These are phyloP conservation scores for Ecliptopera silaceata DNA, from an alignment of 2,888 invertebrate genomes.

Conservation along the genomic window DNA sequence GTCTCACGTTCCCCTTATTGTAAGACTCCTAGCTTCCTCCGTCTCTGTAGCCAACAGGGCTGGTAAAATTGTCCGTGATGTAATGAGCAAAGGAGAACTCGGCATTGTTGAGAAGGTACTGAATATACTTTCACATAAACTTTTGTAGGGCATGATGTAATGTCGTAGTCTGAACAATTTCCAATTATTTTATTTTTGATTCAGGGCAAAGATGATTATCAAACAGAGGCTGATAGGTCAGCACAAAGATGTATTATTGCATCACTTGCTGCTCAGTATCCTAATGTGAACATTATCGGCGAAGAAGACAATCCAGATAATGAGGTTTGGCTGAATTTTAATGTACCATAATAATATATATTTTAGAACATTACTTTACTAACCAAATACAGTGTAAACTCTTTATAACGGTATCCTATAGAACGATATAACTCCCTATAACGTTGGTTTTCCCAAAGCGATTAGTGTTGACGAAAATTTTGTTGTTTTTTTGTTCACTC, in stretches of 20 bases:
- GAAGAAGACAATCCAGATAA: constrained; percentile 91
- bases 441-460: too few relatives aligned
- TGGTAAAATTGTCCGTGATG: constrained; percentile 94
- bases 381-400: too few relatives aligned
- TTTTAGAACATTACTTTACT: too few relatives aligned
- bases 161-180: not conserved
- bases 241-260: constrained; percentile 97
- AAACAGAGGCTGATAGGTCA: constrained; percentile 98
- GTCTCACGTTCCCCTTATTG: constrained; percentile 85
- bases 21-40: constrained; percentile 90
- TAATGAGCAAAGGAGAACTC: constrained; percentile 94
- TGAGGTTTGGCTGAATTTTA: constrained; percentile 63
- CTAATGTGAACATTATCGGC: constrained; percentile 92
- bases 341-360: too few relatives aligned
- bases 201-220: constrained; percentile 95
- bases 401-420: too few relatives aligned
- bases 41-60: constrained; percentile 91
- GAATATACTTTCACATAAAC: not conserved
- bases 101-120: constrained; percentile 95
- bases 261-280: constrained; percentile 92
- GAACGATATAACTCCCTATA: too few relatives aligned
- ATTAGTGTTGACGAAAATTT: too few relatives aligned
- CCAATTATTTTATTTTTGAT: constrained; percentile 20
- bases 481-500: too few relatives aligned
- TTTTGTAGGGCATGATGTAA: not conserved